Base-by-base conservation (phyloP, 2,888 invertebrate species). In the Megaustenia siamemsis region DNA sequence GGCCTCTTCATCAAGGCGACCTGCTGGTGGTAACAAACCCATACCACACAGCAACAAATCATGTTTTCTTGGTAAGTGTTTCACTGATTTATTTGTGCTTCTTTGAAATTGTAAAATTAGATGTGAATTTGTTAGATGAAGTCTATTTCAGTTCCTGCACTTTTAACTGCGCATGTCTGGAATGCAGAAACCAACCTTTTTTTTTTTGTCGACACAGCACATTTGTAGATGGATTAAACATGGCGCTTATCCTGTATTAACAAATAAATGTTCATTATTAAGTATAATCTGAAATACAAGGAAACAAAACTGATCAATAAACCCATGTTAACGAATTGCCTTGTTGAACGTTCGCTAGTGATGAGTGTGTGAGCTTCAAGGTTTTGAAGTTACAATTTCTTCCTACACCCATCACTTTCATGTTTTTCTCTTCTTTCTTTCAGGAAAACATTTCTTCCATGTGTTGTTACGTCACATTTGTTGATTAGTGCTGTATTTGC, bases 401-500 rank as follows among this genome's bases (percentile, higher is more conserved):
- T n/a, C n/a, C n/a, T n/a, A n/a, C n/a, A n/a, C n/a, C n/a, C n/a
- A n/a, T n/a, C n/a, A n/a, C n/a, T 21, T 5, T 68, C 68, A 68
- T 68, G 68, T 69, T 40, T 69, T 1, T 69, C 10, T 40, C 40
- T 21, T 8, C 24, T 69, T 28, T 78, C 45, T 78, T 78, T 77
- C 81, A 88, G 88, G 87, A 78, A 85, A n/a, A 63, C 71, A 24
- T 21, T 81, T 60, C 56, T 69, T 56, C 38, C 73, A 71, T 66
- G 80, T 82, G 69, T 86, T 45, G 49, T 85, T n/a, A 79, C 83
- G 63, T 21, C 85, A 71, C 60, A 77, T 40, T 76, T 75, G 75
- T 86, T 86, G 80, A 32, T 76, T 76, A 82, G 73, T 66, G 80
- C 81, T 35, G 84, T 82, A 15, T 86, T 84, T 76, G 85, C 87